A percentile compares a stretch with the other conserved stretches of the same genome.
Conservation (phyloP, 2,113 vertebrate species). For the Eolophus roseicapilla region DNA sequence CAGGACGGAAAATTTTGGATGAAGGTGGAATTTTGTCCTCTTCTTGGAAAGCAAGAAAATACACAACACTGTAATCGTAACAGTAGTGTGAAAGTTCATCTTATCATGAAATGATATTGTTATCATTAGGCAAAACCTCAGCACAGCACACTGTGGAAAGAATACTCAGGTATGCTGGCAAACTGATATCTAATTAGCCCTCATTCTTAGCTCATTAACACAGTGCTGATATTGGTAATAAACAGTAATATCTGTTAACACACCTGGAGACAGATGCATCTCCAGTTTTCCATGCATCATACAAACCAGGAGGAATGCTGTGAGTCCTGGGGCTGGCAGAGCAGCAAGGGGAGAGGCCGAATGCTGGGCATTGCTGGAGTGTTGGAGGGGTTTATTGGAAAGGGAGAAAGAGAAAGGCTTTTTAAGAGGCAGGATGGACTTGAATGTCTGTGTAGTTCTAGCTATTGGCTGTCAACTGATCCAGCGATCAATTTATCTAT, state of each 20-base stretch:
- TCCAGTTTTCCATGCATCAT: not conserved
- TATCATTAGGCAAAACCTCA: not conserved
- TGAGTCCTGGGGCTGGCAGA: not conserved
- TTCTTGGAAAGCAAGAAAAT: not conserved
- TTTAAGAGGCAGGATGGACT: not conserved
- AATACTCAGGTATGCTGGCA: not conserved
- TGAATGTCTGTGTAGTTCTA: not conserved
- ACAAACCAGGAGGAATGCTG: not conserved
- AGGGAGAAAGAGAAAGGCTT: not conserved
- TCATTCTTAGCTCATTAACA: not conserved
- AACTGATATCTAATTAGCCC: not conserved
- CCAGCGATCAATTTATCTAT: not conserved
- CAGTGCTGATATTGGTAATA: not conserved
- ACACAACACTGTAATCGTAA: not conserved
- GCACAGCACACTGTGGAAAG: fast-evolving
- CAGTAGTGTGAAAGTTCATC: not conserved
- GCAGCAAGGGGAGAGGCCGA: not conserved
- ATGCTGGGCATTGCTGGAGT: not conserved
- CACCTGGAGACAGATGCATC: not conserved
- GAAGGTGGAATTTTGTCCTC: not conserved
- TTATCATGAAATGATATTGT: not conserved
- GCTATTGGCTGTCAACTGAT: not conserved
- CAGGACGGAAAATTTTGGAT: not conserved
- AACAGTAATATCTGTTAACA: not conserved
- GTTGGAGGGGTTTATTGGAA: not conserved